Conservation (phyloP, 2,888 invertebrate genomes). For the Phorcus lineatus region DNA sequence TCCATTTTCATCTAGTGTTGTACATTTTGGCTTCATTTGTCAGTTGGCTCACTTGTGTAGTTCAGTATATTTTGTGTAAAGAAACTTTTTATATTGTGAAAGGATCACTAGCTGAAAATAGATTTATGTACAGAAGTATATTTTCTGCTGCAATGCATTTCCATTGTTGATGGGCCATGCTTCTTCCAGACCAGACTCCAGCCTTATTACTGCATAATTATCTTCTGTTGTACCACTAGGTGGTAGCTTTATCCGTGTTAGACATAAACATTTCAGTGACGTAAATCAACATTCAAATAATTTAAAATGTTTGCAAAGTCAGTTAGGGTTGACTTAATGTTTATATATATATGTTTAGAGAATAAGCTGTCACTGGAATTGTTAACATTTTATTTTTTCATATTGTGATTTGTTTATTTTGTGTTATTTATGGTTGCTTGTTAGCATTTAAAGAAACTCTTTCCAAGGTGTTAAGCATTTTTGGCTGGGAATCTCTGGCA, state of each 20-base stretch:
- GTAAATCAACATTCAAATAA: too few relatives aligned
- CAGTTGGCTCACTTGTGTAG: slow-evolving; percentile 17
- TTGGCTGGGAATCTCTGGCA: too few relatives aligned
- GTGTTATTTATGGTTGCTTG: too few relatives aligned
- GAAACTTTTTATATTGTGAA: slow-evolving; percentile 18
- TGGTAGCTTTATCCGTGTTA: background rate
- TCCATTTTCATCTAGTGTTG: slow-evolving; percentile 18
- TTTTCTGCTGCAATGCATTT: slow-evolving; percentile 5
- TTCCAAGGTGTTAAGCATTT: too few relatives aligned
- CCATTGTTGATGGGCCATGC: background rate
- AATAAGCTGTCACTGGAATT: too few relatives aligned
- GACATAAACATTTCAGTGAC: background rate
- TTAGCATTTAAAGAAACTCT: too few relatives aligned
- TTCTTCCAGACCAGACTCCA: background rate
- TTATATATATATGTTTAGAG: too few relatives aligned
- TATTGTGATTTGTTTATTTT: too few relatives aligned
- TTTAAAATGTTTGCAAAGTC: too few relatives aligned
- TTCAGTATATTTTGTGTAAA: slow-evolving; percentile 25
- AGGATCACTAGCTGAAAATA: slow-evolving; percentile 20
- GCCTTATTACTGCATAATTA: background rate
- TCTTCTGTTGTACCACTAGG: background rate
- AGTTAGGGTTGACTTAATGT: too few relatives aligned
- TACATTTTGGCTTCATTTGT: slow-evolving; percentile 20
- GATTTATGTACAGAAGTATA: background rate
- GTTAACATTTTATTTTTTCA: too few relatives aligned